Base-by-base conservation (phyloP, 2,888 invertebrate genomes). In the Drosophila melanosoma region DNA sequence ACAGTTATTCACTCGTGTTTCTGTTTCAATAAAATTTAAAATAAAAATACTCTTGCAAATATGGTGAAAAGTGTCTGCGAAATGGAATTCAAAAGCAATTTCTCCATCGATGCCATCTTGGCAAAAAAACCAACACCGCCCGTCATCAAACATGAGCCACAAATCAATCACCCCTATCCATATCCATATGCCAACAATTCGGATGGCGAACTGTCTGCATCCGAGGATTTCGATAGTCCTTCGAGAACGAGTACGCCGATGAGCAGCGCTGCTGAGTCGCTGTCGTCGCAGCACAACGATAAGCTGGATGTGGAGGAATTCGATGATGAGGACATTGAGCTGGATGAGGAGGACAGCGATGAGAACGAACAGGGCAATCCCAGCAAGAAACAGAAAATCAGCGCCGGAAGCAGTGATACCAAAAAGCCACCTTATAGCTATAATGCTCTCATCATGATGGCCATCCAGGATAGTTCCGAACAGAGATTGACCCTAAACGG, bases 381-480 rank as follows among this genome's bases (percentile, higher is more conserved):
- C 66, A 87, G 88, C 71, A 83, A 89, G 74, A 82, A 89, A 53
- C 82, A 82, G 17, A 79, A 86, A 54, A 7, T 52, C 32, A 79
- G 67, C 64, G 65, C 79, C 32, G 76, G 81, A 68, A 92, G 84
- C 64, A 74, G 20, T 26, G 93, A 91, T 35, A 95, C 95, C 91
- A 98, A 98, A 89, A 99, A 99, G 91, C 99, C 99, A 0, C 97
- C 98, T 0, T 99, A 97, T 94, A 99, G 98, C 93, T 99, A 99
- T 94, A 99, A 99, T 94, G 99, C 99, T 0, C 94, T 99, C 62
- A 99, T 99, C 90, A 99, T 99, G 98, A 99, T 99, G 99, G 99
- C 99, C n/a, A 99, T 99, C 68, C 95, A 98, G 62, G 96, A 97
- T 91, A 98, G 98, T 91, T 96, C 97, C 0, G 98, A 99, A 86